These are phyloP conservation scores for Sylvia borin DNA, from an alignment of 2,797 vertebrate species.

Conservation along the genomic window DNA sequence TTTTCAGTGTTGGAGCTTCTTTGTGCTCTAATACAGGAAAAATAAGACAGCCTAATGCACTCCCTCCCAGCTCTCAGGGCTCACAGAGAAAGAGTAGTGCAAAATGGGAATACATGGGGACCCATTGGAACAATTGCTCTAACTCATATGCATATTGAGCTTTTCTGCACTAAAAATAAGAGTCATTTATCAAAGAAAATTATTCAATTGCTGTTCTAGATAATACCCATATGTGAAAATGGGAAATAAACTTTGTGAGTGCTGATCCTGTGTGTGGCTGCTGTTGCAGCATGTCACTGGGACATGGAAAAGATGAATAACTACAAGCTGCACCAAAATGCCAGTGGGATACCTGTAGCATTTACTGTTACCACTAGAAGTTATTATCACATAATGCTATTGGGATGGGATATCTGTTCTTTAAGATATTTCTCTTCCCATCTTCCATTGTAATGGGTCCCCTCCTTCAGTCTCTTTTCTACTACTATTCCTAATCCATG, in stretches of 20 bases:
- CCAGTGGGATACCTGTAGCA: background rate
- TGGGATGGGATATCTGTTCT: background rate
- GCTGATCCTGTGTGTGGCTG: background rate
- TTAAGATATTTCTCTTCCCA: background rate
- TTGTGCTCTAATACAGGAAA: background rate
- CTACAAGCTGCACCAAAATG: background rate
- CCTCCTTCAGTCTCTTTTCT: background rate
- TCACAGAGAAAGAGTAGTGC: background rate
- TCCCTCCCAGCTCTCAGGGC: background rate
- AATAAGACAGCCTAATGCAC: background rate
- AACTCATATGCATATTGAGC: background rate
- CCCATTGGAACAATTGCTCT: background rate
- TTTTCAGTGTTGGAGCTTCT: background rate
- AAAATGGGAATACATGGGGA: background rate
- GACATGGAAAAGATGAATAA: background rate
- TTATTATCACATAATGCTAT: background rate
- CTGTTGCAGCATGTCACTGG: background rate
- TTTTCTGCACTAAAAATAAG: conserved; percentile 36
- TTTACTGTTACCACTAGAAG: background rate
- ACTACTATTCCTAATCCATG: background rate
- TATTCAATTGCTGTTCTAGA: conserved; percentile 28
- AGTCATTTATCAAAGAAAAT: conserved; percentile 3
- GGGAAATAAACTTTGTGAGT: background rate
- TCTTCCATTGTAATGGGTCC: background rate
- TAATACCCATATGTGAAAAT: conserved; percentile 1